Evolutionary conservation across 1,140 invertebrate species (phyloP).

Genomic region (Oreohelix idahoensis): DNA sequence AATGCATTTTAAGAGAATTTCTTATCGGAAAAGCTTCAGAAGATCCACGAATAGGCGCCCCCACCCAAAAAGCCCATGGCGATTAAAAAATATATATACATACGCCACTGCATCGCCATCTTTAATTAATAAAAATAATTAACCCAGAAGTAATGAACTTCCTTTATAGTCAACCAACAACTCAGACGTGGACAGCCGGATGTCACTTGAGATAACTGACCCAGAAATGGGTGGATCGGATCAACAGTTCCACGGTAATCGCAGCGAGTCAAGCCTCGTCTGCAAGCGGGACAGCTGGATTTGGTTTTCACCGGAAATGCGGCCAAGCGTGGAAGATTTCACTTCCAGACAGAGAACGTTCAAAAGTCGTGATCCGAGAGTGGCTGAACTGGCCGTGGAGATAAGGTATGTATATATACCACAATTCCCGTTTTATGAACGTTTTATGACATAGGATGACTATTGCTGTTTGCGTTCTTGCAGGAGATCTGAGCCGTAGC

Average conservation of each 20-base stretch:
- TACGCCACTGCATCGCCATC: too few relatives aligned
- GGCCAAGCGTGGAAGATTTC: slow-evolving; percentile 30
- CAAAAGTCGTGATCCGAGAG: slow-evolving; percentile 7
- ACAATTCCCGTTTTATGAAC: too few relatives aligned
- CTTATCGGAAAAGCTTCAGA: too few relatives aligned
- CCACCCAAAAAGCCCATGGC: too few relatives aligned
- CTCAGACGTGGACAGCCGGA: background rate
- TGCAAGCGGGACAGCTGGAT: slow-evolving; percentile 30
- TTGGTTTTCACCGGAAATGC: slow-evolving; percentile 22
- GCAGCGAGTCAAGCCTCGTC: slow-evolving; percentile 26
- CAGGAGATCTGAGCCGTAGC: too few relatives aligned
- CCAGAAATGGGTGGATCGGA: background rate
- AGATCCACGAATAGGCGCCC: too few relatives aligned
- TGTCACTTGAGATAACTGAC: background rate
- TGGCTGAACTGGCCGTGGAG: slow-evolving; percentile 6
- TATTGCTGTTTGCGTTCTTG: too few relatives aligned
- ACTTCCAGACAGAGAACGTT: slow-evolving; percentile 12
- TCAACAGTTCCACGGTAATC: background rate
- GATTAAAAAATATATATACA: too few relatives aligned
- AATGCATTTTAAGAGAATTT: too few relatives aligned
- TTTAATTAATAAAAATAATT: too few relatives aligned
- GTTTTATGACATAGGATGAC: too few relatives aligned
- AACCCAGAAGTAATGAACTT: too few relatives aligned
- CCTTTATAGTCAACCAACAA: background rate
- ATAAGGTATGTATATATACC: background rate